phyloP scores from a whole-genome alignment of 2,888 invertebrate species.

The Deilephila elpenor region DNA sequence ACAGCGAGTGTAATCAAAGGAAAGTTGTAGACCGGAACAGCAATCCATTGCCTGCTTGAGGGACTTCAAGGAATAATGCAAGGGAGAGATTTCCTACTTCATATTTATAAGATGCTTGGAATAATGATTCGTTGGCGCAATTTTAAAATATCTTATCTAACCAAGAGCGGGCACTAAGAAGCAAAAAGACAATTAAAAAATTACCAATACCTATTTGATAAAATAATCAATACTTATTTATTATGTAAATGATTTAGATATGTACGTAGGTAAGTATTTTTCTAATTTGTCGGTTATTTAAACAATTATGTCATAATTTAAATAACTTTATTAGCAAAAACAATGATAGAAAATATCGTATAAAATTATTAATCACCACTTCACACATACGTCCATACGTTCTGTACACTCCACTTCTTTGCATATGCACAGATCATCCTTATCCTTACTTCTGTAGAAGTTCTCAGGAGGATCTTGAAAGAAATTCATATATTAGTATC shows the following conservation, averaged over 20 bases:
- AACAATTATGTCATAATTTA: background rate
- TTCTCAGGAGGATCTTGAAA: constrained; percentile 39
- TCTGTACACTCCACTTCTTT: constrained; percentile 23
- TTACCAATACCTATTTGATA: no score
- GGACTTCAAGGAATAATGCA: background rate
- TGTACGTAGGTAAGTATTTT: no score
- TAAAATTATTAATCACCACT: background rate
- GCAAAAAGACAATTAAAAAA: no score
- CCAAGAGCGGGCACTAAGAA: no score
- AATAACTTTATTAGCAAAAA: constrained; percentile 5
- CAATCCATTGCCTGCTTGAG: constrained; percentile 15
- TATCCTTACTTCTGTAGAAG: constrained; percentile 32
- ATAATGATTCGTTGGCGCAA: no score
- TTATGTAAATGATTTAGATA: no score
- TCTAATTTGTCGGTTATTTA: no score
- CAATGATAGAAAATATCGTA: background rate
- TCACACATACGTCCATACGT: constrained; percentile 2
- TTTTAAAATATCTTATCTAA: no score
- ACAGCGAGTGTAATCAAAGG: background rate
- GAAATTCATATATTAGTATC: no score
- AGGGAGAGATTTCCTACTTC: background rate
- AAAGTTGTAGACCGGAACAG: constrained; percentile 21
- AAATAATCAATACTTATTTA: no score
- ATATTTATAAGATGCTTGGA: background rate
- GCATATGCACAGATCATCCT: constrained; percentile 25